phyloP scores from a whole-genome alignment of 2,797 vertebrate species.

The Threskiornis aethiopicus region DNA sequence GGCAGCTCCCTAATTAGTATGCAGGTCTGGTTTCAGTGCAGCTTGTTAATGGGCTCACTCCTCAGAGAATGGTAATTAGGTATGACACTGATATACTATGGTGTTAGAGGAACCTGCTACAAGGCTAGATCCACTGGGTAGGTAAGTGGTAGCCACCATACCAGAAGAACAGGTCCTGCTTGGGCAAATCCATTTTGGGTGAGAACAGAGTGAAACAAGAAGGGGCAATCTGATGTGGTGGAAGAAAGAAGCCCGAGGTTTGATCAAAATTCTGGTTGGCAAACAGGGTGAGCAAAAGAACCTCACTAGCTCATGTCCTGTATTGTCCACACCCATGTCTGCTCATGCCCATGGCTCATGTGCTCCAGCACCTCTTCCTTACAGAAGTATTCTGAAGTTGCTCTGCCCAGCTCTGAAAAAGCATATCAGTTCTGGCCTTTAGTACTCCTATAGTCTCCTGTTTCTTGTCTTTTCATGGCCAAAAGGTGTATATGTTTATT shows the following conservation, averaged over 20 bases:
- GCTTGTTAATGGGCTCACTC: constrained; percentile 74
- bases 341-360: background rate
- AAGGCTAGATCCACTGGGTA: background rate
- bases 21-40: constrained; percentile 68
- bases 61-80: constrained; percentile 64
- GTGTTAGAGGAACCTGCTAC: constrained; percentile 32
- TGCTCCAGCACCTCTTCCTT: background rate
- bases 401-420: background rate
- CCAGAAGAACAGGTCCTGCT: background rate
- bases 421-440: background rate
- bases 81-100: constrained; percentile 59
- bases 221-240: background rate
- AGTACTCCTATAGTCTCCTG: rapidly evolving
- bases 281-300: background rate
- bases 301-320: background rate
- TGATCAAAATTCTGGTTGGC: background rate
- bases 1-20: constrained; percentile 76
- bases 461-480: background rate
- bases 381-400: background rate
- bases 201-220: background rate
- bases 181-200: background rate
- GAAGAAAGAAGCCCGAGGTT: background rate
- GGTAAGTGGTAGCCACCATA: background rate
- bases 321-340: background rate
- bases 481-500: background rate